These are phyloP conservation scores for Sinhomidia bicolor DNA, from an alignment of 2,888 invertebrate genomes.

Conservation along the genomic window DNA sequence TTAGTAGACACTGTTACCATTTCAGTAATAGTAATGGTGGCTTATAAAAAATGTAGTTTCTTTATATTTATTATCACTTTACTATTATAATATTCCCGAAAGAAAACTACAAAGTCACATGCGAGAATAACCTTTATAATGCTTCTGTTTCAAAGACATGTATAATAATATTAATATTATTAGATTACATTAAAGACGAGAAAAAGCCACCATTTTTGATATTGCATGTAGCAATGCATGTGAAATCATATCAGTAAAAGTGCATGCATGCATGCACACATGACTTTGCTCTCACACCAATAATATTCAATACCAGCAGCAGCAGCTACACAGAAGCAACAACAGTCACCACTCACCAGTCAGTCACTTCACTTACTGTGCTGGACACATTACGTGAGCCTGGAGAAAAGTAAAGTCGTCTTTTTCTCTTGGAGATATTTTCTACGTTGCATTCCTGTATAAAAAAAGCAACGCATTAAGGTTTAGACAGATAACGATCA, in stretches of 20 bases:
- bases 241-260: not conserved
- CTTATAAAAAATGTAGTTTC: constrained; percentile 8
- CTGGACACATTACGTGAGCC: too few species aligned
- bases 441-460: constrained; percentile 28
- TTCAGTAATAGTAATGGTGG: not conserved
- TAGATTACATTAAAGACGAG: not conserved
- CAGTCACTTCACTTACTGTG: not conserved
- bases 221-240: not conserved
- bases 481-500: constrained; percentile 29
- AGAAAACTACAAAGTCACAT: constrained; percentile 3
- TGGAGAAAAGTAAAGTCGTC: not conserved
- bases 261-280: constrained; percentile 36
- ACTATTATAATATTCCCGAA: not conserved
- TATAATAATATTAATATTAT: constrained; percentile 25
- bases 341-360: constrained; percentile 16
- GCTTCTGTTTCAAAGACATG: not conserved
- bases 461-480: constrained; percentile 30
- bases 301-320: not conserved
- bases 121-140: not conserved
- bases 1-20: not conserved
- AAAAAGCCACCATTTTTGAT: not conserved
- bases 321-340: not conserved
- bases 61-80: not conserved
- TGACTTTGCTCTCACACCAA: not conserved
- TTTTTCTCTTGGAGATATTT: not conserved